Percentiles rank a stretch among this genome's conserved stretches.
These are phyloP conservation scores for Penaeus chinensis DNA, from an alignment of 1,140 invertebrate genomes.

Conservation along the genomic window DNA sequence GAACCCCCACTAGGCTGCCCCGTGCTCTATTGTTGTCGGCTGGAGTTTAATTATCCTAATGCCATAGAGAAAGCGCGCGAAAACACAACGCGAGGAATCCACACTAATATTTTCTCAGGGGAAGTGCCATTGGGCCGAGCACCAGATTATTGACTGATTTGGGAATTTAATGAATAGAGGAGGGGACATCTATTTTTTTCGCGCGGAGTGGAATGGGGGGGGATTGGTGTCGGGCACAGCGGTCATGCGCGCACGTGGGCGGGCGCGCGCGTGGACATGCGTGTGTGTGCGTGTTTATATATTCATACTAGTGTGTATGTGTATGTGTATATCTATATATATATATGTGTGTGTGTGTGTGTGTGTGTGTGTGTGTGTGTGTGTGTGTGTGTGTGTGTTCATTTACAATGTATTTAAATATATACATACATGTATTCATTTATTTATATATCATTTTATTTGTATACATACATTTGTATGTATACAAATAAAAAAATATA, in stretches of 20 bases:
- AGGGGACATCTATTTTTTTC: constrained; percentile 5
- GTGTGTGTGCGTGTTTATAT: neutral
- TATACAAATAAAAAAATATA: no score
- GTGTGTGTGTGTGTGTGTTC: no score
- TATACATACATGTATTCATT: neutral
- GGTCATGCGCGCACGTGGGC: no score
- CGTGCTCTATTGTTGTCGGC: constrained; percentile 20
- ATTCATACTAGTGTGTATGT: constrained; percentile 42
- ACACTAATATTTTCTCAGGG: constrained; percentile 44
- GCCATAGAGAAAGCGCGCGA: constrained; percentile 19
- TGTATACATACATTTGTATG: no score
- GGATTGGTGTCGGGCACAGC: neutral
- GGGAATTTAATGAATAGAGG: no score
- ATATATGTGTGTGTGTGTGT: constrained; percentile 18
- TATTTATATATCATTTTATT: no score
- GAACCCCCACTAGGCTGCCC: constrained; percentile 1
- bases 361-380: no score
- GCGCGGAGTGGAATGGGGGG: neutral
- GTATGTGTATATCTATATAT: constrained; percentile 42
- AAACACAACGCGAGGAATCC: constrained; percentile 21
- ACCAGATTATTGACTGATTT: constrained; percentile 8
- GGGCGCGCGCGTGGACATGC: no score
- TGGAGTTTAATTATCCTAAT: constrained; percentile 39
- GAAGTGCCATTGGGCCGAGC: constrained; percentile 14
- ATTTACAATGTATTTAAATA: neutral